Conservation (phyloP, 2,113 vertebrate genomes). For the Grammomys dolichurus region DNA sequence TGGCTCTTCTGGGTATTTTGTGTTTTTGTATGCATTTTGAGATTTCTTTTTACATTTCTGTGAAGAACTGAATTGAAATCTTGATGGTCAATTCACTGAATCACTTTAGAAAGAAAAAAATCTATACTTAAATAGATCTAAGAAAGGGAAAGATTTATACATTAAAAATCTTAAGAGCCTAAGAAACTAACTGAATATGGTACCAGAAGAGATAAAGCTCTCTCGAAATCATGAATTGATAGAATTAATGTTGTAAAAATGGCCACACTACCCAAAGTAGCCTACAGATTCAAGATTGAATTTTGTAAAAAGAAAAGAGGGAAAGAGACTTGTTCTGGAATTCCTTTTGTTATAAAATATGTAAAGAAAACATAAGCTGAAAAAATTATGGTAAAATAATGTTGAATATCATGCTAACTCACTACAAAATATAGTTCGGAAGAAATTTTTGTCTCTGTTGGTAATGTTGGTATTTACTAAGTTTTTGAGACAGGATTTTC, state of each 20-base stretch:
- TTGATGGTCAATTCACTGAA: neutral
- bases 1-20: neutral
- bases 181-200: neutral
- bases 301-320: neutral
- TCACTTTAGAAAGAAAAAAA: neutral
- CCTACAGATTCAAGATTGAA: neutral
- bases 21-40: neutral
- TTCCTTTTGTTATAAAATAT: neutral
- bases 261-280: neutral
- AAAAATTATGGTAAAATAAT: neutral
- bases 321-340: neutral
- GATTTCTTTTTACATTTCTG: neutral
- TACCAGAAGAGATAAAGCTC: neutral
- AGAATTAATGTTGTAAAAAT: neutral
- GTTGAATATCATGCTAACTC: neutral
- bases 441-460: neutral
- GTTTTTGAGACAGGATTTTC: neutral
- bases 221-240: neutral
- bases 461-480: too few relatives aligned
- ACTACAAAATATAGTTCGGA: conserved; percentile 12
- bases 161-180: neutral
- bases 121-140: neutral
- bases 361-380: neutral
- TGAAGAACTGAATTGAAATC: neutral
- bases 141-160: neutral